Evolutionary conservation across 2,888 invertebrate genomes (phyloP).

Genomic region (Zaprionus obscuricornis): DNA sequence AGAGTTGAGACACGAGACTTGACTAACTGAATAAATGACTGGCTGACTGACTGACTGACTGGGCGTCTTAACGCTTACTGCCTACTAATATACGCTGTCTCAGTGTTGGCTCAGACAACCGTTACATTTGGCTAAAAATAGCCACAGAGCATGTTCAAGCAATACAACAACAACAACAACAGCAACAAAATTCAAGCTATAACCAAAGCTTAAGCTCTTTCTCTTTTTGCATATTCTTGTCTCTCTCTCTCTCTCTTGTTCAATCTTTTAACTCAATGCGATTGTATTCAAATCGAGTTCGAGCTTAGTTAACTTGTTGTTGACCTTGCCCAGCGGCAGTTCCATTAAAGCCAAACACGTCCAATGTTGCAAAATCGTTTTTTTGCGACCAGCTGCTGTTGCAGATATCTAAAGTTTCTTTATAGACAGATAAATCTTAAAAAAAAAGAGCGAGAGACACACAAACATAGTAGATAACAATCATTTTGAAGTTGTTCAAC

Average conservation of each 20-base stretch:
- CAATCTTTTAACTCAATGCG: constrained; percentile 32
- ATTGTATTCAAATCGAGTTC: constrained; percentile 67
- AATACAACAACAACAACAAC: too few relatives aligned
- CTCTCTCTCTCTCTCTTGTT: constrained; percentile 2
- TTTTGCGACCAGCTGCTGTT: constrained; percentile 30
- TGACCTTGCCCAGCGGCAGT: constrained; percentile 55
- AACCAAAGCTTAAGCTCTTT: constrained; percentile 41
- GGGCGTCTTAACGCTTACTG: too few relatives aligned
- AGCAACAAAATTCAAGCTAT: too few relatives aligned
- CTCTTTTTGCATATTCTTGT: constrained; percentile 59
- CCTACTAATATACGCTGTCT: too few relatives aligned
- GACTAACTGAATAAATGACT: not conserved
- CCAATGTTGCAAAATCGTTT: constrained; percentile 63
- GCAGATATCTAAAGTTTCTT: constrained; percentile 13
- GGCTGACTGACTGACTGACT: constrained; percentile 4
- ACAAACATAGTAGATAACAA: constrained; percentile 6
- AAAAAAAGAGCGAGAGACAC: too few relatives aligned
- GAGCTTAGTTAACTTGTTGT: constrained; percentile 52
- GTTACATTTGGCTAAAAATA: constrained; percentile 68
- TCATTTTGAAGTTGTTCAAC: constrained; percentile 46
- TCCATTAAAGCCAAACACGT: constrained; percentile 48
- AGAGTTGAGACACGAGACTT: too few relatives aligned
- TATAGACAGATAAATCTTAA: constrained; percentile 38
- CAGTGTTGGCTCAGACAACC: constrained; percentile 17
- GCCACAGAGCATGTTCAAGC: constrained; percentile 18